Evolutionary conservation across 2,113 vertebrate species (phyloP), one percentile per base, ranked within the genome.

Genomic region (Syngnathus typhle): DNA sequence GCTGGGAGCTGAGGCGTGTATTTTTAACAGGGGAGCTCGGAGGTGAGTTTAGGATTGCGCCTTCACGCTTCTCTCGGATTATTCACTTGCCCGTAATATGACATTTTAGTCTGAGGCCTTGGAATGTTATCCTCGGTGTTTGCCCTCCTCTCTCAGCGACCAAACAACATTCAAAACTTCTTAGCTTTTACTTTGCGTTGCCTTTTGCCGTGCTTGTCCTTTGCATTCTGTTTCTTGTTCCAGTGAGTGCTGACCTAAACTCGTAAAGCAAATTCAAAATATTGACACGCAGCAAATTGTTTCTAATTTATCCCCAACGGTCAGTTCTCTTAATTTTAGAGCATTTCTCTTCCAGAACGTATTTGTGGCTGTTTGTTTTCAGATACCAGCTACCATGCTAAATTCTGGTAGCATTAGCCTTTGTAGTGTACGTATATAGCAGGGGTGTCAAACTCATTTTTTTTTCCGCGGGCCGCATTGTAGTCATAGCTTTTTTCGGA

Each of bases 61-160:
- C 77, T 80, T 87, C 82, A 85, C 76, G 74, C 84, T 80, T 82
- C 84, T 54, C 71, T 83, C 69, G 83, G 87, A 87, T 88, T 83
- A 88, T 79, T 82, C 82, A 65, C 68, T 69, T 70, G 75, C 76
- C 67, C 78, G 69, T 73, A 79, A 80, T 54, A 64, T 82, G 87
- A 89, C 82, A 85, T 86, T 85, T 82, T 74, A 77, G 79, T 84
- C 70, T 76, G 81, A 69, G 78, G 69, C 63, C 80, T 73, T 67
- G 73, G 68, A 77, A 74, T 75, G 80, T 89, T 77, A 85, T 85
- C 79, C 70, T 60, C 43, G 51, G 54, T 81, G 82, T 85, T 85
- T 80, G 82, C 79, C 43, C 69, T 77, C 71, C 76, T 73, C 82
- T 82, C 83, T 79, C 83, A 82, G 77, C 76, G 63, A 68, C 74